Evolutionary conservation across 2,113 vertebrate genomes (phyloP).

Genomic region (Oncorhynchus kisutch): DNA sequence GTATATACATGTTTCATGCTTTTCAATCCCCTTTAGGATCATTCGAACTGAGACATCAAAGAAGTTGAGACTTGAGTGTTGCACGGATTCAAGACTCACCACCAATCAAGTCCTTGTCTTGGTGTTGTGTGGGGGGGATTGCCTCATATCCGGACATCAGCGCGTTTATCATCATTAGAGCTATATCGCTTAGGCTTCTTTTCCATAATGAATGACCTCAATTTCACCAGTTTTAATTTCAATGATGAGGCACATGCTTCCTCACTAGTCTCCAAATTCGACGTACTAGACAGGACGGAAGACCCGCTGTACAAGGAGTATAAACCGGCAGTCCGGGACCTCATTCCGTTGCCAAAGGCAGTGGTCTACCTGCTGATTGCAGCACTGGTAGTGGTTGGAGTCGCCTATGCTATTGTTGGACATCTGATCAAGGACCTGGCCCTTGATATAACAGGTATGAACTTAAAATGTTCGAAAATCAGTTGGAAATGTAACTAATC

Average conservation of each 20-base stretch:
- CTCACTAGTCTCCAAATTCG: constrained; percentile 21
- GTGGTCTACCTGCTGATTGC: constrained; percentile 82
- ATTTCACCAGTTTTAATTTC: constrained; percentile 51
- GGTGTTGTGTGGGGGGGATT: too few species aligned
- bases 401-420: constrained; percentile 83
- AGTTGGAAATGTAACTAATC: too few species aligned
- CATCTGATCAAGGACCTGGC: constrained; percentile 84
- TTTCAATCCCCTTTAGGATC: neutral
- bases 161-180: neutral
- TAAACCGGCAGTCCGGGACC: constrained; percentile 64
- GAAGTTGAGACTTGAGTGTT: neutral
- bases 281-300: constrained; percentile 46
- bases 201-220: constrained; percentile 48
- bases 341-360: constrained; percentile 75
- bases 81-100: neutral
- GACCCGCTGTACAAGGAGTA: constrained; percentile 74
- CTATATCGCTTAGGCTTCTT: neutral
- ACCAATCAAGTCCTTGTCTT: too few species aligned
- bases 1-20: too few species aligned
- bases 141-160: neutral
- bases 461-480: neutral
- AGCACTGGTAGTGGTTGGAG: constrained; percentile 74
- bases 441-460: constrained; percentile 76
- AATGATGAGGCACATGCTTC: constrained; percentile 39
- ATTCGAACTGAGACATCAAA: neutral